These are phyloP conservation scores for Macrochelys suwanniensis DNA, from an alignment of 2,797 vertebrate species.

Conservation along the genomic window DNA sequence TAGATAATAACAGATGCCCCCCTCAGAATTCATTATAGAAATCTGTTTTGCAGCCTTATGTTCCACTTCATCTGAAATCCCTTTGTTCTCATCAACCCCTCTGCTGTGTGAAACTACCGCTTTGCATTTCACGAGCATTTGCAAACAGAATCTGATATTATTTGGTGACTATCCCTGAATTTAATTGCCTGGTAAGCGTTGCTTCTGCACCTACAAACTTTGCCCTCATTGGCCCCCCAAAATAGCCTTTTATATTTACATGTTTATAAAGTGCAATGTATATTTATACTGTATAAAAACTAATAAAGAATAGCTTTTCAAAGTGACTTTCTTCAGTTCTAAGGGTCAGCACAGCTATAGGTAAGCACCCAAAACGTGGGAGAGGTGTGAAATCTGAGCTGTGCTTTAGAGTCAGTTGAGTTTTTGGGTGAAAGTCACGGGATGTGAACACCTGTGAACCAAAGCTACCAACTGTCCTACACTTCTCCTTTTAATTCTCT, in stretches of 20 bases:
- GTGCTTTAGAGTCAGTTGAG: conserved; percentile 22
- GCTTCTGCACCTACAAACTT: neutral
- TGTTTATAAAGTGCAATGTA: conserved; percentile 6
- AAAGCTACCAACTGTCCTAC: conserved; percentile 42
- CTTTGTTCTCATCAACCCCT: conserved; percentile 78
- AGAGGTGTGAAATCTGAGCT: neutral
- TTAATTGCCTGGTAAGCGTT: conserved; percentile 43
- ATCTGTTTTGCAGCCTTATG: conserved; percentile 75
- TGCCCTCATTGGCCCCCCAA: conserved; percentile 15
- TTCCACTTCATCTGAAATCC: conserved; percentile 78
- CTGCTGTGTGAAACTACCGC: conserved; percentile 60
- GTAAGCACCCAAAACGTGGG: neutral
- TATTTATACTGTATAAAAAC: neutral
- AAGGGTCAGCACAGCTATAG: neutral
- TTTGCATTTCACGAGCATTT: conserved; percentile 68
- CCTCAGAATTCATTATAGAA: conserved; percentile 76
- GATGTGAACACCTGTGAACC: neutral
- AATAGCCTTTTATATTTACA: neutral
- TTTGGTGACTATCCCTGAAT: conserved; percentile 51
- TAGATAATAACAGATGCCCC: conserved; percentile 78
- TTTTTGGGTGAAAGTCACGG: conserved; percentile 11
- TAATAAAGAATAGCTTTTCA: neutral
- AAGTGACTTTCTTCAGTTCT: neutral
- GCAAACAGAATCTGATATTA: conserved; percentile 72
- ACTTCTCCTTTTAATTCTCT: neutral